Evolutionary conservation across 2,888 invertebrate species (phyloP).

Genomic region (Tipula helvola): DNA sequence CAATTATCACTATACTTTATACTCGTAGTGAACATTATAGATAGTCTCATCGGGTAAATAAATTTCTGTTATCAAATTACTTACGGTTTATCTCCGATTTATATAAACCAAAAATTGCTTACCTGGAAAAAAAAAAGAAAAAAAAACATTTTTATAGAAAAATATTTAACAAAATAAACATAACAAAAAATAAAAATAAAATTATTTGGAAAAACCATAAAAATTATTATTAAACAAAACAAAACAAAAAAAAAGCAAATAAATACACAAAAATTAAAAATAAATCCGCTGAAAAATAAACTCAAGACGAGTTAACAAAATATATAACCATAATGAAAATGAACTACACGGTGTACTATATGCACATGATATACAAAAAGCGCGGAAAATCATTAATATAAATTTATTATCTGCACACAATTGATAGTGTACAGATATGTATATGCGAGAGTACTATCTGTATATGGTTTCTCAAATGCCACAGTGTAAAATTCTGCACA

Average conservation of each 20-base stretch:
- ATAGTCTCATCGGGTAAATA: not conserved
- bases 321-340: not conserved
- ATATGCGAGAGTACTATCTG: not conserved
- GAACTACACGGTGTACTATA: not conserved
- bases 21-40: not conserved
- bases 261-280: not conserved
- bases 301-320: not conserved
- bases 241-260: not conserved
- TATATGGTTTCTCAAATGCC: not conserved
- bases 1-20: not conserved
- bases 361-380: not conserved
- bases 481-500: not conserved
- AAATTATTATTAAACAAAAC: not conserved
- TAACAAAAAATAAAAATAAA: not conserved
- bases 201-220: not conserved
- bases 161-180: not conserved
- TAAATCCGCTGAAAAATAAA: not conserved
- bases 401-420: not conserved
- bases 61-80: not conserved
- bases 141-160: not conserved
- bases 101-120: not conserved
- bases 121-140: not conserved
- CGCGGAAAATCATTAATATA: not conserved
- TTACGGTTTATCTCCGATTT: not conserved
- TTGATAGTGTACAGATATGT: not conserved